These are phyloP conservation scores for Drosophila biarmipes DNA, from an alignment of 1,140 invertebrate species.

Conservation along the genomic window DNA sequence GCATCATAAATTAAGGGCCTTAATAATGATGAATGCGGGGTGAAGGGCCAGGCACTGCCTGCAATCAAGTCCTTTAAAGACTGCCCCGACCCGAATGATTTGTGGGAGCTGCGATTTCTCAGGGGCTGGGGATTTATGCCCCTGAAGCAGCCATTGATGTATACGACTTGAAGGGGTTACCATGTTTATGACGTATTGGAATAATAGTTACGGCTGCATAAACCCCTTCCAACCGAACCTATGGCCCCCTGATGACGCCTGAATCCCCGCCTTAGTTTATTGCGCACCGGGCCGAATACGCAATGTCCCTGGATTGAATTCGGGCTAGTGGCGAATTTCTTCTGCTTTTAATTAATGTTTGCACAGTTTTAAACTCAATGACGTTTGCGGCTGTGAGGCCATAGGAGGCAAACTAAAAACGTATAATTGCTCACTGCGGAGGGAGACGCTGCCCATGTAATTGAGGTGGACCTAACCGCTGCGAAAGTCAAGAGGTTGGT, in stretches of 20 bases:
- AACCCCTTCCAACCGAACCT: slow-evolving; percentile 12
- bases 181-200: slow-evolving; percentile 28
- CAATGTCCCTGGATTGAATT: slow-evolving; percentile 14
- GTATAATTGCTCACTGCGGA: background rate
- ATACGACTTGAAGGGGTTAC: slow-evolving; percentile 8
- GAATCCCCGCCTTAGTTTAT: slow-evolving; percentile 3
- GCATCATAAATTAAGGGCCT: slow-evolving; percentile 75
- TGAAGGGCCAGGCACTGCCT: slow-evolving; percentile 1
- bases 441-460: slow-evolving; percentile 1
- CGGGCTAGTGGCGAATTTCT: background rate
- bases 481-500: background rate
- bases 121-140: slow-evolving; percentile 3
- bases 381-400: slow-evolving; percentile 18
- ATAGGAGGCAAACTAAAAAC: slow-evolving; percentile 13
- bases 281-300: slow-evolving; percentile 17
- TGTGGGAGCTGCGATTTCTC: slow-evolving; percentile 20
- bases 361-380: slow-evolving; percentile 15
- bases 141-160: slow-evolving; percentile 6
- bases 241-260: slow-evolving; percentile 7
- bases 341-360: slow-evolving; percentile 34
- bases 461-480: slow-evolving; percentile 3
- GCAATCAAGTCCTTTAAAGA: slow-evolving; percentile 42
- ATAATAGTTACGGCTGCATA: slow-evolving; percentile 42
- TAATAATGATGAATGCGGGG: slow-evolving; percentile 76
- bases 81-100: slow-evolving; percentile 29